phyloP scores from a whole-genome alignment of 2,888 invertebrate genomes.

The Trichacis sp. region DNA sequence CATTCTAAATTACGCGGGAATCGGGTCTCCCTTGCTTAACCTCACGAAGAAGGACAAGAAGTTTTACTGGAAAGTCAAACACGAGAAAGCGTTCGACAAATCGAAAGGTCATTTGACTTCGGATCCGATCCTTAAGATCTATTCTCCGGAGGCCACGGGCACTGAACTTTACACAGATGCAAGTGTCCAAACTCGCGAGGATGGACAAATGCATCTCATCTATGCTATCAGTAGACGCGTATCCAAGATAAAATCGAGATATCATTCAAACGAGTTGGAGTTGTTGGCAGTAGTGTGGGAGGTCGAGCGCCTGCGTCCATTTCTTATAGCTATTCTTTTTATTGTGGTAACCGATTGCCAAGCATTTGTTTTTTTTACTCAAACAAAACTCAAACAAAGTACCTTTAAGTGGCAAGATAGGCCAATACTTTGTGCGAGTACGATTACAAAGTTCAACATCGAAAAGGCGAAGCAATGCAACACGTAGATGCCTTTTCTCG shows the following conservation, averaged over 20 bases:
- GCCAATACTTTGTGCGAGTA: neutral
- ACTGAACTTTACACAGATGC: slow-evolving; percentile 4
- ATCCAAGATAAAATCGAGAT: neutral
- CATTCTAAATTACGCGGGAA: slow-evolving; percentile 9
- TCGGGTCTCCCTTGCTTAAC: slow-evolving; percentile 8
- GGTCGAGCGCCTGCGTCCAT: neutral
- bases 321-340: neutral
- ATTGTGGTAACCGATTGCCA: slow-evolving; percentile 1
- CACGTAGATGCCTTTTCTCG: slow-evolving; percentile 8
- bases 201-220: neutral
- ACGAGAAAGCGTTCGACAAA: neutral
- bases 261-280: neutral
- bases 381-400: neutral
- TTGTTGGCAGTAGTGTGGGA: slow-evolving; percentile 6
- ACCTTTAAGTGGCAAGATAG: neutral
- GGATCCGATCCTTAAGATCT: neutral
- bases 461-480: neutral
- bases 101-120: neutral
- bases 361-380: slow-evolving; percentile 5
- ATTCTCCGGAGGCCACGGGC: neutral
- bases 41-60: neutral
- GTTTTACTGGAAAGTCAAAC: neutral
- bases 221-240: neutral
- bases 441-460: neutral
- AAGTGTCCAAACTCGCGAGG: neutral